phyloP scores from a whole-genome alignment of 1,140 invertebrate genomes.

The Ylistrum balloti region DNA sequence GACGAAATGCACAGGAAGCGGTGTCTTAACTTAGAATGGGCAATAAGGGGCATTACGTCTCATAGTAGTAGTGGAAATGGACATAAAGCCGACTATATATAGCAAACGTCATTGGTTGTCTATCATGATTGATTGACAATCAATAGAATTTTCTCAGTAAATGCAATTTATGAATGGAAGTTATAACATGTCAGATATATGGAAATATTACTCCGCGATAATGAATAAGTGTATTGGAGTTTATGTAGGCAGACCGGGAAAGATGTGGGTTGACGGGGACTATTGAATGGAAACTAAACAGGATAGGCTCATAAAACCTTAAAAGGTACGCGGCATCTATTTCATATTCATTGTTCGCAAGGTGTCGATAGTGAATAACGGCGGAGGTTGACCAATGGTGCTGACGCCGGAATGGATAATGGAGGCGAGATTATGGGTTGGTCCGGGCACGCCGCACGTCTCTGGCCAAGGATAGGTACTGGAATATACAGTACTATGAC shows the following conservation, averaged over 20 bases:
- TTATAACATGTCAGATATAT: neutral
- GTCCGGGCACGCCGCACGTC: constrained; percentile 20
- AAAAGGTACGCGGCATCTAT: neutral
- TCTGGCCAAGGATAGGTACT: neutral
- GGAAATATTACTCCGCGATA: neutral
- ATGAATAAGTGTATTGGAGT: neutral
- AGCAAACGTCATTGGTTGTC: neutral
- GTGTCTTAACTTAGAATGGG: neutral
- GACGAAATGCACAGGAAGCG: neutral
- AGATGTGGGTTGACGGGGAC: constrained; percentile 19
- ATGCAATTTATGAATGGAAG: constrained; percentile 27
- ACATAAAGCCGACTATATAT: constrained; percentile 8
- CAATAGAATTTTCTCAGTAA: constrained; percentile 33
- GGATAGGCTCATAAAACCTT: constrained; percentile 30
- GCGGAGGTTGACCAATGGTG: neutral
- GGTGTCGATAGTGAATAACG: neutral
- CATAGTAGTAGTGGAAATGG: neutral
- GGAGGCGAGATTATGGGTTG: constrained; percentile 31
- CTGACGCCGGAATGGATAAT: constrained; percentile 32
- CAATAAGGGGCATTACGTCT: constrained; percentile 5
- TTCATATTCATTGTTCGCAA: constrained; percentile 27
- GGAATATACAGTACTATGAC: neutral
- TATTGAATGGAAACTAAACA: neutral
- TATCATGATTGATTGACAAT: constrained; percentile 39
- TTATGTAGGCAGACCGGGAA: neutral